Percentiles rank a stretch among this genome's conserved stretches.
These are phyloP conservation scores for Lissonota sp. DNA, from an alignment of 2,888 invertebrate genomes.

Conservation along the genomic window DNA sequence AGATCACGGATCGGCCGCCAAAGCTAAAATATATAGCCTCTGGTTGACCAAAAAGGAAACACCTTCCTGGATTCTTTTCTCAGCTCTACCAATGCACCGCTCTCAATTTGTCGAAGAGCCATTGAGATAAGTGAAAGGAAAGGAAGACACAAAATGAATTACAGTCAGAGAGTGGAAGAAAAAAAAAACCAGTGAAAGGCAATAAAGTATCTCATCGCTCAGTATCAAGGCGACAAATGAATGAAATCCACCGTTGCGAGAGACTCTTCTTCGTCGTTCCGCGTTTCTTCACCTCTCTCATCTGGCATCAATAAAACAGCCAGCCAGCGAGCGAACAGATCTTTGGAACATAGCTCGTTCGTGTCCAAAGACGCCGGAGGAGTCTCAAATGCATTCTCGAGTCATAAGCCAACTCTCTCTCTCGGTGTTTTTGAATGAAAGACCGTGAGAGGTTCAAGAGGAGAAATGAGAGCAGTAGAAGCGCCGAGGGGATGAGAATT, in stretches of 20 bases:
- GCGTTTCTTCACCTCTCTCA: conserved; percentile 5
- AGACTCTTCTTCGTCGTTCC: neutral
- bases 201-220: neutral
- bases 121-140: neutral
- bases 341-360: neutral
- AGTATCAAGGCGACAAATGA: neutral
- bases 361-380: conserved; percentile 7
- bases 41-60: too few species aligned
- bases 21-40: too few species aligned
- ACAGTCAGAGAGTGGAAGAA: neutral
- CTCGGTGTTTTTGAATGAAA: neutral
- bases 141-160: neutral
- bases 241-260: neutral
- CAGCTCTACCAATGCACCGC: too few species aligned
- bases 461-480: neutral
- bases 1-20: too few species aligned
- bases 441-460: neutral
- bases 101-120: neutral
- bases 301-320: neutral
- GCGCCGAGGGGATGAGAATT: conserved; percentile 1
- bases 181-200: neutral
- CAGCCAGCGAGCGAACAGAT: neutral
- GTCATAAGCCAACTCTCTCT: conserved; percentile 1
- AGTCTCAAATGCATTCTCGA: conserved; percentile 10
- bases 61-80: too few species aligned